Conservation (phyloP, 2,113 vertebrate species). For the Drymodes brunneopygia region DNA sequence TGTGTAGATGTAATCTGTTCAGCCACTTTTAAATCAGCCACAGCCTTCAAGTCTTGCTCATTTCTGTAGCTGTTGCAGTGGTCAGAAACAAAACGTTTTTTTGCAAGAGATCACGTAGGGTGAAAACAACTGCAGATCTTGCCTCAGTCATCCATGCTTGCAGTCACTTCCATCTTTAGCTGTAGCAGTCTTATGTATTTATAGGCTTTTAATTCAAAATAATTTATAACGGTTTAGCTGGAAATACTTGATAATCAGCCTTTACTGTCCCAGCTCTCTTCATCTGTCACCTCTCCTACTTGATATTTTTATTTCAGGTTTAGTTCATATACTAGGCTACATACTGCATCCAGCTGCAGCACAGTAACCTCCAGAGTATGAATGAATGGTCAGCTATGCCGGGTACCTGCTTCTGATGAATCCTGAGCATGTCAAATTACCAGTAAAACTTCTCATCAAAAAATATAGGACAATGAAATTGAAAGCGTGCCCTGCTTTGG, state of each 20-base stretch:
- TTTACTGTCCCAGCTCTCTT: background rate
- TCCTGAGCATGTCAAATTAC: background rate
- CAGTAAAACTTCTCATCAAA: background rate
- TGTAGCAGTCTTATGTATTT: background rate
- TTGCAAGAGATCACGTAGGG: background rate
- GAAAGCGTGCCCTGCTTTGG: background rate
- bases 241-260: background rate
- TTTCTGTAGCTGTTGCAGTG: background rate
- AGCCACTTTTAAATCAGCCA: background rate
- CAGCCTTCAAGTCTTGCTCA: background rate
- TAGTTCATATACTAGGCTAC: background rate
- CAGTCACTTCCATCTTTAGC: background rate
- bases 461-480: background rate
- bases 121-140: background rate
- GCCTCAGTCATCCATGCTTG: background rate
- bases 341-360: background rate
- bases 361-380: background rate
- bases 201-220: background rate
- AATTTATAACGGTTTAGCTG: background rate
- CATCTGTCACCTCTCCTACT: background rate
- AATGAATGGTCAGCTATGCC: background rate
- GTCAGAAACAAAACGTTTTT: background rate
- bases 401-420: background rate
- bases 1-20: conserved; percentile 11
- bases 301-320: background rate